Evolutionary conservation across 1,140 invertebrate species (phyloP).

Genomic region (Macrobrachium nipponense): DNA sequence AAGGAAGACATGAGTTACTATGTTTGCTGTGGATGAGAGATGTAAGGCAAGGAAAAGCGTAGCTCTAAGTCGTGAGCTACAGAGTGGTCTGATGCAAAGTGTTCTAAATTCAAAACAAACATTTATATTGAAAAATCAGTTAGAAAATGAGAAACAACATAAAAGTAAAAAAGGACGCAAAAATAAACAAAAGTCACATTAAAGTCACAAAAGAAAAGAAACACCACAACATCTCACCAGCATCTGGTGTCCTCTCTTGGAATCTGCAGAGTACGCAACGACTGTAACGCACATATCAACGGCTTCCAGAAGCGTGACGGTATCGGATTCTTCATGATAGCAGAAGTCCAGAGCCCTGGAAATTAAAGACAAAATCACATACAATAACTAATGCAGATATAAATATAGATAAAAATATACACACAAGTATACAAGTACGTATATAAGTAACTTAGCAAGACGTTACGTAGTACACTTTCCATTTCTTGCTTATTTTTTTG

Average conservation of each 20-base stretch:
- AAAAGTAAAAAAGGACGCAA: neutral
- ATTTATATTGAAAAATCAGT: too few species aligned
- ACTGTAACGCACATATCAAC: conserved; percentile 97
- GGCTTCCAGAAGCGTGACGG: conserved; percentile 92
- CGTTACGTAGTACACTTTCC: too few species aligned
- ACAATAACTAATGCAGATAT: neutral
- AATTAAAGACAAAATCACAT: neutral
- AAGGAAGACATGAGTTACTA: too few species aligned
- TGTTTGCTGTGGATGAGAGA: neutral
- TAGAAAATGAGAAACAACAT: neutral
- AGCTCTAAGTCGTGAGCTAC: too few species aligned
- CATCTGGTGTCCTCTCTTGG: conserved; percentile 96
- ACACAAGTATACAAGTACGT: conserved; percentile 5
- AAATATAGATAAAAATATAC: conserved; percentile 19
- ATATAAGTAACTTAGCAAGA: neutral
- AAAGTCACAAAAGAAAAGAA: neutral
- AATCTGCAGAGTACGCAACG: conserved; percentile 96
- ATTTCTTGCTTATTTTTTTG: too few species aligned
- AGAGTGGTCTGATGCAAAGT: too few species aligned
- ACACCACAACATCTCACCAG: conserved; percentile 69
- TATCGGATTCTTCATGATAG: conserved; percentile 95
- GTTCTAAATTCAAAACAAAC: too few species aligned
- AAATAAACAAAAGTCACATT: neutral
- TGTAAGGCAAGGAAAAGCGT: too few species aligned
- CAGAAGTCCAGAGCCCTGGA: conserved; percentile 91